Evolutionary conservation across 2,888 invertebrate species (phyloP).

Genomic region (Aelia acuminata): DNA sequence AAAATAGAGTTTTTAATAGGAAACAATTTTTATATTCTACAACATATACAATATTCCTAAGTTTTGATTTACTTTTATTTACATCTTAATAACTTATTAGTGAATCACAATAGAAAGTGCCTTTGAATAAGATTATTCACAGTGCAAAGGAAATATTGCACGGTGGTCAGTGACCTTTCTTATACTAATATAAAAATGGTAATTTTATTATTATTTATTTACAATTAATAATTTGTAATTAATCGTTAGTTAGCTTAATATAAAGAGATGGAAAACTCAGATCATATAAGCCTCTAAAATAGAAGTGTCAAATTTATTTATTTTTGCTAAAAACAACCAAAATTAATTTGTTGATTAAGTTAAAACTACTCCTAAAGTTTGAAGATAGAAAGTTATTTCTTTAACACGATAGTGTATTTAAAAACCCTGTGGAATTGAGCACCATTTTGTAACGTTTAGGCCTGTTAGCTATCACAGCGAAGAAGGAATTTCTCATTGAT

Average conservation of each 20-base stretch:
- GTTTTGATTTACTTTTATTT: slow-evolving; percentile 56
- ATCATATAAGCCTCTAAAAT: slow-evolving; percentile 30
- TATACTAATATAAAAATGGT: slow-evolving; percentile 47
- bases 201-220: slow-evolving; percentile 53
- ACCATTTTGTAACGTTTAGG: slow-evolving; percentile 42
- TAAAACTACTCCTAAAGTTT: not conserved
- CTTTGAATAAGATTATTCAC: slow-evolving; percentile 47
- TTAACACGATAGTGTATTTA: not conserved
- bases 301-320: not conserved
- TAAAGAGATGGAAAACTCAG: slow-evolving; percentile 51
- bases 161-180: slow-evolving; percentile 53
- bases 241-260: slow-evolving; percentile 19
- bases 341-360: slow-evolving; percentile 1
- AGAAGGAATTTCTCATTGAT: slow-evolving; percentile 16
- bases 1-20: slow-evolving; percentile 50
- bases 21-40: slow-evolving; percentile 53
- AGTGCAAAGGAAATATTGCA: slow-evolving; percentile 54
- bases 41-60: slow-evolving; percentile 56
- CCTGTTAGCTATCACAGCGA: slow-evolving; percentile 55
- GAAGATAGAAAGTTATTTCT: not conserved
- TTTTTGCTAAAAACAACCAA: not conserved
- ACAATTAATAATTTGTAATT: slow-evolving; percentile 41
- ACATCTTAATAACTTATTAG: slow-evolving; percentile 53
- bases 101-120: slow-evolving; percentile 59
- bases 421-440: slow-evolving; percentile 57